Evolutionary conservation across 2,888 invertebrate genomes (phyloP), one percentile per base, ranked within the genome.

Genomic region (Phyto melanocephala): DNA sequence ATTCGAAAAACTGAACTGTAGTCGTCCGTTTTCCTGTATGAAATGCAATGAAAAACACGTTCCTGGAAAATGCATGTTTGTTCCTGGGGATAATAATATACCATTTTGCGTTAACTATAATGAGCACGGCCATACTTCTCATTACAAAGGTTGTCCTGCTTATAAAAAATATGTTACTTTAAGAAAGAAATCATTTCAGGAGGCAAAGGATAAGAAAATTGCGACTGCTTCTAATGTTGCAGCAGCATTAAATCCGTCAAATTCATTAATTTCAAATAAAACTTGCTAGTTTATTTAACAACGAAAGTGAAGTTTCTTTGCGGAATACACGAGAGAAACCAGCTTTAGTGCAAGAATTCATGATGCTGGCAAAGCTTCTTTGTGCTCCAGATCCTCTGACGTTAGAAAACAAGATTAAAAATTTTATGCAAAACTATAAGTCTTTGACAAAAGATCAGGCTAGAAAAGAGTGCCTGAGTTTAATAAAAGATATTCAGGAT

Each of bases 361-460:
- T 60, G 24, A 45, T 47, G 35, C 58, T 71, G 35, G 58, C 47
- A 0, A 47, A 60, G 2, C 15, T 71, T 58, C 35, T 71, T 15
- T n/a, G n/a, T n/a, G n/a, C n/a, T n/a, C n/a, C n/a, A n/a, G n/a
- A n/a, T n/a, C n/a, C n/a, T n/a, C n/a, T 50, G 58, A 2, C 35
- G 20, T 20, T 71, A 28, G 47, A 71, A 37, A 42, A 71, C 2
- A 42, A 56, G 33, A 56, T 71, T 17, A 15, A 8, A 13, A 45
- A 71, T 13, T 58, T 58, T 45, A 33, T 58, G 5, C 2, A n/a
- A 28, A 45, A 47, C 10, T 71, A 35, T 15, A 54, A 70, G 45
- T 28, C 24, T 11, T 22, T 54, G 5, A 40, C 52, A 42, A 17
- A 8, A 22, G 62, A 28, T 15, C 42, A 56, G 20, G 71, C n/a